These are phyloP conservation scores for Xerus inauris DNA, from an alignment of 2,113 vertebrate genomes.

Conservation along the genomic window DNA sequence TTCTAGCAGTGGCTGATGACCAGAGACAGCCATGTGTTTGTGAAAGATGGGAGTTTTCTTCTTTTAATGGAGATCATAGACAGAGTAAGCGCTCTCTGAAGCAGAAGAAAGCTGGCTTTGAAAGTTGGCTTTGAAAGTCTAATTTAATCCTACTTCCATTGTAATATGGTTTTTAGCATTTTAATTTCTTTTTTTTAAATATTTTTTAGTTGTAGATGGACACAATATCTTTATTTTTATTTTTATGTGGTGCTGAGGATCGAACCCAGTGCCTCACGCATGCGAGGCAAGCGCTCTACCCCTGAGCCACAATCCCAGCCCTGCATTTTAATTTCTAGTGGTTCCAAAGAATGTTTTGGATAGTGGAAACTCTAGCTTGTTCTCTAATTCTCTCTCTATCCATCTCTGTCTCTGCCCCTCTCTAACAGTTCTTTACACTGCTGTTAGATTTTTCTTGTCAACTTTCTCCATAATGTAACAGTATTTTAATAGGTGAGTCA, in stretches of 20 bases:
- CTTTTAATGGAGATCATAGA: background rate
- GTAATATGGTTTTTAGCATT: background rate
- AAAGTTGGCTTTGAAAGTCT: background rate
- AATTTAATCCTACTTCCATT: background rate
- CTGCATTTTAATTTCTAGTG: background rate
- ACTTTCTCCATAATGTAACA: background rate
- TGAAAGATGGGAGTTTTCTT: background rate
- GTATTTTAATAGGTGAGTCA: background rate
- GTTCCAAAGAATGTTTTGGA: background rate
- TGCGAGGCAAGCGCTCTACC: too few species aligned
- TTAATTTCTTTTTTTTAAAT: too few species aligned
- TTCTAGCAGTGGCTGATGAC: background rate
- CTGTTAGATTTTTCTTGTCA: background rate
- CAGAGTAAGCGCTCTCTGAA: background rate
- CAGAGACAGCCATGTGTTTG: background rate
- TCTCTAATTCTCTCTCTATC: background rate
- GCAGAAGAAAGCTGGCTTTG: background rate
- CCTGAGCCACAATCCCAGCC: too few species aligned
- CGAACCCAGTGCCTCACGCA: too few species aligned
- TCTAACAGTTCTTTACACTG: background rate
- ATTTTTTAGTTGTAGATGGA: too few species aligned
- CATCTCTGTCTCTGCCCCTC: background rate
- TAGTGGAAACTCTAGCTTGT: background rate
- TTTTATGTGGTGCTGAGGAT: too few species aligned
- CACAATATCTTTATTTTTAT: too few species aligned